Base-by-base conservation (phyloP, 2,888 invertebrate species). In the Tetrapedia diversipes region DNA sequence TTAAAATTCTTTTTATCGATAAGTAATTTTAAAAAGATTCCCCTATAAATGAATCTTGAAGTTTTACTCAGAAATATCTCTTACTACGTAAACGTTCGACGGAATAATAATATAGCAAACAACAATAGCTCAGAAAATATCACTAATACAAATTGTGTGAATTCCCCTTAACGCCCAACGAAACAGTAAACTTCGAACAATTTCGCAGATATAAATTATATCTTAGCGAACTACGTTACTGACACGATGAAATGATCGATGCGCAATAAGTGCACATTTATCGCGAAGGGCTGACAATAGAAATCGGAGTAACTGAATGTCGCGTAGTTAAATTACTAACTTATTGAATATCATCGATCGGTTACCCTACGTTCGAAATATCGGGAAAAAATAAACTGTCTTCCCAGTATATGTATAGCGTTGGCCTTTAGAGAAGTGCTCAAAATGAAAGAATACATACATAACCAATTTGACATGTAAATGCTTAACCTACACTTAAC, bases 201-300 rank as follows among this genome's bases (percentile, higher is more conserved):
- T 47, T 65, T 29, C 47, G 67, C 47, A 29, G 45, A 47, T 66
- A 56, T 54, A 70, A 66, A 66, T 70, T 70, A 47, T 67, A 47
- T 32, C 47, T 56, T 22, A 16, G 22, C 34, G 39, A 66, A 57
- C 19, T 70, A 39, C n/a, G 19, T 64, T 64, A 63, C 29, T 22
- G 16, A 47, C 14, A 24, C 14, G 32, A 56, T 32, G 41, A 22
- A 66, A 22, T 27, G 43, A 67, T 39, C 57, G 37, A 57, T 51
- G 67, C 68, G 71, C 41, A 67, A 67, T 68, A 59, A 53, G 59
- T 53, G 11, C 27, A 51, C 14, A 34, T 67, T 37, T 51, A 43
- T 37, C 43, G 27, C 24, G 8, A 66, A 71, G 16, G n/a, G 22
- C n/a, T 59, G 22, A 32, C 69, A 59, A 57, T 64, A 54, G 34